Evolutionary conservation across 2,113 vertebrate species (phyloP).

Genomic region (Leucoraja erinaceus): DNA sequence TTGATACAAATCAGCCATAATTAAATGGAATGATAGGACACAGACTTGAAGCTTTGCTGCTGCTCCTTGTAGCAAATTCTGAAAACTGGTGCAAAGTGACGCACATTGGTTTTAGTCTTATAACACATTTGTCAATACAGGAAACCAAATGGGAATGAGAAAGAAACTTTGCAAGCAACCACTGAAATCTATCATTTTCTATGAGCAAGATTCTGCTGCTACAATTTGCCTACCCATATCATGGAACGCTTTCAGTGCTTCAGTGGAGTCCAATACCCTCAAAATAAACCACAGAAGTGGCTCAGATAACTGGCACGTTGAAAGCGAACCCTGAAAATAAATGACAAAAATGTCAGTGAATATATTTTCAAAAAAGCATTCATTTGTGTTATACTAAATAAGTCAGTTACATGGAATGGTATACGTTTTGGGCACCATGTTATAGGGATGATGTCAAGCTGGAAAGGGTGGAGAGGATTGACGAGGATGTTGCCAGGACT

Average conservation of each 20-base stretch:
- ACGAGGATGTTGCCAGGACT: too few relatives aligned
- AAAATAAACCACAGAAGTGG: constrained; percentile 96
- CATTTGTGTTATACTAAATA: background rate
- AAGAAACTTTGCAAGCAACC: background rate
- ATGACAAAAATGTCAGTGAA: background rate
- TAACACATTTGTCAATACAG: background rate
- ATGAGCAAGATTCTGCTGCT: constrained; percentile 19
- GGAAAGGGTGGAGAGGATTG: too few relatives aligned
- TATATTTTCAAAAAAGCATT: background rate
- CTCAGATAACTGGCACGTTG: constrained; percentile 95
- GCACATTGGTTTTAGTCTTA: background rate
- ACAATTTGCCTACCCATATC: constrained; percentile 81
- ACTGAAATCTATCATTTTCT: constrained; percentile 36
- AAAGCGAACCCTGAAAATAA: constrained; percentile 78
- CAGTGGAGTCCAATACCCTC: constrained; percentile 89
- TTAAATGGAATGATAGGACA: background rate
- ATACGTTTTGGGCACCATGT: too few relatives aligned
- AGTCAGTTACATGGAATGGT: background rate
- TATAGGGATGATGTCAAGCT: too few relatives aligned
- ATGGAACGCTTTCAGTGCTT: constrained; percentile 93
- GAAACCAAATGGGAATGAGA: background rate
- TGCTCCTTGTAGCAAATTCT: background rate
- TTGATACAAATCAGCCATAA: background rate
- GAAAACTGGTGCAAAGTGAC: background rate
- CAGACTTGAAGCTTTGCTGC: background rate